A percentile compares a stretch with the other conserved stretches of the same genome.
Evolutionary conservation across 2,113 vertebrate genomes (phyloP).

Genomic region (Ageneiosus marmoratus): DNA sequence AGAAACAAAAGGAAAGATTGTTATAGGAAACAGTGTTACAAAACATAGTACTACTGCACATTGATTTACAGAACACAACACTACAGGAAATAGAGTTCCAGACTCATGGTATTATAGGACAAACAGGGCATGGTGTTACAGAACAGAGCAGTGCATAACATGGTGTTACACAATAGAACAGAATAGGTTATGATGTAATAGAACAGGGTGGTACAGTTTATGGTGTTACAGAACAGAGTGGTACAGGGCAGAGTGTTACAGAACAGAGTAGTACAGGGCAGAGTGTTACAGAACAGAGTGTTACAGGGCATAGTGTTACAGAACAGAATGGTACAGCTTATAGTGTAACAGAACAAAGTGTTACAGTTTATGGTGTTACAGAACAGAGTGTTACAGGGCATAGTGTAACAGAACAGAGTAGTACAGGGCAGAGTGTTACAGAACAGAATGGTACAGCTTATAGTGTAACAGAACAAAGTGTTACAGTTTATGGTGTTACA

Average conservation of each 20-base stretch:
- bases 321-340: not conserved
- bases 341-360: not conserved
- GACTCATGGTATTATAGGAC: not conserved
- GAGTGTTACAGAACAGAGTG: not conserved
- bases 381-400: not conserved
- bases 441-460: too few species aligned
- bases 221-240: not conserved
- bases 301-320: not conserved
- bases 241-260: not conserved
- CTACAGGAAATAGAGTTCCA: too few species aligned
- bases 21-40: not conserved
- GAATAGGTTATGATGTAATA: not conserved
- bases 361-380: not conserved
- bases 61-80: too few species aligned
- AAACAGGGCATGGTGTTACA: not conserved
- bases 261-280: not conserved
- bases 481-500: too few species aligned
- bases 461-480: too few species aligned
- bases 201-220: not conserved
- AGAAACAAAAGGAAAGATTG: not conserved
- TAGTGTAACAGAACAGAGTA: not conserved
- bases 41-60: too few species aligned
- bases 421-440: too few species aligned
- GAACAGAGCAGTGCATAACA: not conserved
- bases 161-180: not conserved